phyloP scores from a whole-genome alignment of 2,113 vertebrate genomes.

The Charadrius vociferus region DNA sequence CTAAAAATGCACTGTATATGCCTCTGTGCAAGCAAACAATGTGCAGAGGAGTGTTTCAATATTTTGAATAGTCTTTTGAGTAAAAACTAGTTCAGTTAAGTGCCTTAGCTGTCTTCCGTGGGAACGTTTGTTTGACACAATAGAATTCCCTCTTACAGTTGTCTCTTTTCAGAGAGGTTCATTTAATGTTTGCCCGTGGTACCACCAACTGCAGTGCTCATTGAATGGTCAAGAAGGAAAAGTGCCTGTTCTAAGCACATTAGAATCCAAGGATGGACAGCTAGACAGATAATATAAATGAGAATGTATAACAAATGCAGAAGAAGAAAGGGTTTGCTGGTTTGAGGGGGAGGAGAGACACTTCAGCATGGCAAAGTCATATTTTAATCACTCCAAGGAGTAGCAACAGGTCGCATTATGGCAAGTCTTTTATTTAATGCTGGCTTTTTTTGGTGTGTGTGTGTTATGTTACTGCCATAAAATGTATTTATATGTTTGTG shows the following conservation, averaged over 20 bases:
- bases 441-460: background rate
- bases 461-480: constrained; percentile 49
- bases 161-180: constrained; percentile 52
- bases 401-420: constrained; percentile 53
- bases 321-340: constrained; percentile 28
- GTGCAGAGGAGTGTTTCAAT: background rate
- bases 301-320: constrained; percentile 32
- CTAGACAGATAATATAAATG: constrained; percentile 38
- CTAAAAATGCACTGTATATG: background rate
- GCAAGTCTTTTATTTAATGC: constrained; percentile 62
- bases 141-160: constrained; percentile 30
- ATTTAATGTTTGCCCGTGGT: constrained; percentile 43
- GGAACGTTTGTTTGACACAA: constrained; percentile 35
- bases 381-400: constrained; percentile 64
- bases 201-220: constrained; percentile 45
- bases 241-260: constrained; percentile 42
- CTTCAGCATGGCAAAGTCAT: background rate
- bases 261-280: constrained; percentile 21
- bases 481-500: constrained; percentile 68
- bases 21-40: background rate
- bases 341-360: constrained; percentile 27
- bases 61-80: constrained; percentile 36
- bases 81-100: constrained; percentile 18
- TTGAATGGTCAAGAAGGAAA: constrained; percentile 53
- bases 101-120: constrained; percentile 3